Percentiles rank a stretch among this genome's conserved stretches.
These are phyloP conservation scores for Telenomus remus DNA, from an alignment of 1,140 invertebrate genomes.

Conservation along the genomic window DNA sequence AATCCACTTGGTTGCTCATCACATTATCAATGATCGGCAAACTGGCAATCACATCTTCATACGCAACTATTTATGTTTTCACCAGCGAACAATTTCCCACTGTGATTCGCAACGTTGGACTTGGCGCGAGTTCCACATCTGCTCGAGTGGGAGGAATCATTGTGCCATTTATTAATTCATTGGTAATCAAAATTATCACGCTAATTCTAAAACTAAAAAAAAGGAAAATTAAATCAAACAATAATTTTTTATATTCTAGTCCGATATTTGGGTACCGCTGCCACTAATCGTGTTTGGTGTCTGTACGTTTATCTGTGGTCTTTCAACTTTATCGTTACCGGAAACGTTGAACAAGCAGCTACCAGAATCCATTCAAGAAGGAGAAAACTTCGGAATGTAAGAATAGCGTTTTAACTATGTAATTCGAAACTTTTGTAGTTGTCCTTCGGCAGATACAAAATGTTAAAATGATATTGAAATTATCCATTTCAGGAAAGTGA, in stretches of 20 bases:
- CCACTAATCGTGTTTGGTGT: conserved; percentile 84
- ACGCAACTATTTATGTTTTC: conserved; percentile 86
- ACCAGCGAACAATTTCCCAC: conserved; percentile 90
- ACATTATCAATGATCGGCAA: conserved; percentile 87
- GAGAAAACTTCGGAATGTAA: conserved; percentile 82
- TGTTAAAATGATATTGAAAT: no score
- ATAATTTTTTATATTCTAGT: conserved; percentile 65
- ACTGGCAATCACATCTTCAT: conserved; percentile 87
- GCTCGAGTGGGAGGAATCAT: conserved; percentile 86
- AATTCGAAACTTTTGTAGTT: no score
- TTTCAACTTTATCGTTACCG: conserved; percentile 82
- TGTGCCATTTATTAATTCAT: conserved; percentile 81
- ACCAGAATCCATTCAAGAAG: conserved; percentile 85
- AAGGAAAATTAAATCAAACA: no score
- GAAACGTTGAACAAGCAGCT: conserved; percentile 85
- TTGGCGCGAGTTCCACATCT: conserved; percentile 85
- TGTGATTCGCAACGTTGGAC: conserved; percentile 84
- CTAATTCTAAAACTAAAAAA: no score
- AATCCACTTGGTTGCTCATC: conserved; percentile 78
- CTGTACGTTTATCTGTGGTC: conserved; percentile 79
- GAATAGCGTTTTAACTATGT: conserved; percentile 44
- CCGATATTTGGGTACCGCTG: conserved; percentile 79
- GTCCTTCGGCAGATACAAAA: no score
- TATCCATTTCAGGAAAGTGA: conserved; percentile 11
- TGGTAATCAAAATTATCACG: conserved; percentile 76